Conservation (phyloP, 2,113 vertebrate genomes). For the Epinephelus cyanopodus region DNA sequence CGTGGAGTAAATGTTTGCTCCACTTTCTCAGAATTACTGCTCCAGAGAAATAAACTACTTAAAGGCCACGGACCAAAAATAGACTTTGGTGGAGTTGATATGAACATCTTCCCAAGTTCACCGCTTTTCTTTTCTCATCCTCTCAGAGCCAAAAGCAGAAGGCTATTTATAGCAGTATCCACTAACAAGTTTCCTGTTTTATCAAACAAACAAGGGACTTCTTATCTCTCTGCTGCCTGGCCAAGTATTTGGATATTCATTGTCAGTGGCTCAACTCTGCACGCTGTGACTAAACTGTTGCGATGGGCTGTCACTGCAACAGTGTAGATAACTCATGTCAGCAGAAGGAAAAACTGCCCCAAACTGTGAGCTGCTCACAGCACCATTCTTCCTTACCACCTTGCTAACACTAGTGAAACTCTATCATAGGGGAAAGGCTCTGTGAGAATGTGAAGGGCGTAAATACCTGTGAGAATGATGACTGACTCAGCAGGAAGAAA, state of each 20-base stretch:
- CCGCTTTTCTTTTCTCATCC: conserved; percentile 55
- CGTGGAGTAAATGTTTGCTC: conserved; percentile 4
- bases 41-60: conserved; percentile 42
- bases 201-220: conserved; percentile 43
- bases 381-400: background rate
- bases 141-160: conserved; percentile 33
- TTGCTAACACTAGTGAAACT: conserved; percentile 18
- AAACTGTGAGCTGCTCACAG: background rate
- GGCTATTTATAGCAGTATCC: conserved; percentile 59
- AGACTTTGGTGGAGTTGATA: conserved; percentile 21
- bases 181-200: conserved; percentile 63
- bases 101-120: conserved; percentile 44
- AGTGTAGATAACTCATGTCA: conserved; percentile 34
- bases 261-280: conserved; percentile 36
- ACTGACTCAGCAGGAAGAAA: conserved; percentile 28
- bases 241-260: conserved; percentile 30
- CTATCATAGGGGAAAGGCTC: conserved; percentile 31
- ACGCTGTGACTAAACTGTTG: background rate
- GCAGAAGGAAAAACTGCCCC: background rate
- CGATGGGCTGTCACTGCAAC: conserved; percentile 13
- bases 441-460: conserved; percentile 6
- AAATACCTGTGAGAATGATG: conserved; percentile 46
- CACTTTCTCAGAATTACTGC: conserved; percentile 30
- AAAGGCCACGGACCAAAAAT: conserved; percentile 53
- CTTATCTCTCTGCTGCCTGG: conserved; percentile 62